Conservation (phyloP, 1,140 invertebrate genomes). For the Hycleus cichorii region DNA sequence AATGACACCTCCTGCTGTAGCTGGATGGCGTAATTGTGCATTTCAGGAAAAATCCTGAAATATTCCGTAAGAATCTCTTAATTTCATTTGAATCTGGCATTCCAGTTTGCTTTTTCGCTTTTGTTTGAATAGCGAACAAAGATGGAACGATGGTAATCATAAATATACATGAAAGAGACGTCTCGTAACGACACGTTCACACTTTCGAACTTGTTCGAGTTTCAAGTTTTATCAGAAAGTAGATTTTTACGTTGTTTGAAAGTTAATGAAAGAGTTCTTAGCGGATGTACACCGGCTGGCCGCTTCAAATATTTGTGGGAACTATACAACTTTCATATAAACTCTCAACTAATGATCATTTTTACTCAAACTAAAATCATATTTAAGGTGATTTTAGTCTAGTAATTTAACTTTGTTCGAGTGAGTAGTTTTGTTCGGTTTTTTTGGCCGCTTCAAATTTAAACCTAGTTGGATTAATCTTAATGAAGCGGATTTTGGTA, state of each 20-base stretch:
- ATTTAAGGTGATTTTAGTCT: constrained; percentile 6
- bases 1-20: constrained; percentile 15
- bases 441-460: neutral
- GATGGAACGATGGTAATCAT: constrained; percentile 13
- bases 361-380: constrained; percentile 14
- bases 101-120: neutral
- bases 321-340: constrained; percentile 14
- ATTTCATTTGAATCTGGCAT: constrained; percentile 1
- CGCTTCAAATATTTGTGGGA: constrained; percentile 8
- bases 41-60: constrained; percentile 8
- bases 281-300: constrained; percentile 12
- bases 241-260: constrained; percentile 31
- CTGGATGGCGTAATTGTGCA: constrained; percentile 12
- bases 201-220: constrained; percentile 27
- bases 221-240: constrained; percentile 29
- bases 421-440: neutral
- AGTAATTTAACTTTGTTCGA: constrained; percentile 7
- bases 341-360: neutral
- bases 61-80: constrained; percentile 12
- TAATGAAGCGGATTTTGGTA: constrained; percentile 20
- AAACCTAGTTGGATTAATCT: constrained; percentile 16
- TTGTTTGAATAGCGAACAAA: constrained; percentile 6
- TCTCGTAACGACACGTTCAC: constrained; percentile 26
- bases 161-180: constrained; percentile 20
- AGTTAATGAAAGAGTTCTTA: constrained; percentile 29